Percentiles rank a stretch among this genome's conserved stretches.
phyloP scores from a whole-genome alignment of 2,797 vertebrate genomes.

The Epinephelus malabaricus region DNA sequence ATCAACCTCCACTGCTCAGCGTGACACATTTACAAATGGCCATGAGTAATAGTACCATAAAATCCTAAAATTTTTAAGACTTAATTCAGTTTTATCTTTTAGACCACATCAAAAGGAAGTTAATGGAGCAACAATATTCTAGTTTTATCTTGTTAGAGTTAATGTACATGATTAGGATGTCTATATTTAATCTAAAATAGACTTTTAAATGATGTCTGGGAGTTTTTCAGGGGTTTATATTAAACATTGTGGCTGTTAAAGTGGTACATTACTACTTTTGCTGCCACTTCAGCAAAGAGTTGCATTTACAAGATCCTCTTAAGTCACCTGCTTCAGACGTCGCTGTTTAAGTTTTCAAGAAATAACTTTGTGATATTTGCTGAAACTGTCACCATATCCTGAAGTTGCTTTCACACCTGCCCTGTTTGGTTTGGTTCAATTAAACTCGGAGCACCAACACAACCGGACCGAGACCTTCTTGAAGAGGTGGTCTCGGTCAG shows the following conservation, averaged over 20 bases:
- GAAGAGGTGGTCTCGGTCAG: too few species aligned
- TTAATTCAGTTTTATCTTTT: neutral
- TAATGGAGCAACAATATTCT: neutral
- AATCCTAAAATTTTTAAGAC: neutral
- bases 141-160: neutral
- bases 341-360: too few species aligned
- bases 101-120: neutral
- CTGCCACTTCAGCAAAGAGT: neutral
- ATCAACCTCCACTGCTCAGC: neutral
- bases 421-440: too few species aligned
- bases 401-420: too few species aligned
- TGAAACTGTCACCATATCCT: too few species aligned
- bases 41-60: neutral
- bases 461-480: too few species aligned
- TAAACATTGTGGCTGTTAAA: neutral
- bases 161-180: neutral
- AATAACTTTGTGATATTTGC: too few species aligned
- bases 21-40: neutral
- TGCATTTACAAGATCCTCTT: neutral
- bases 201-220: neutral
- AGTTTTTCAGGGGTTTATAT: neutral
- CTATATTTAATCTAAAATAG: neutral
- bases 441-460: too few species aligned
- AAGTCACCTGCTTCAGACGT: neutral
- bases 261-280: neutral